These are phyloP conservation scores for Drosophila ananassae DNA, from an alignment of 1,140 invertebrate species.

Conservation along the genomic window DNA sequence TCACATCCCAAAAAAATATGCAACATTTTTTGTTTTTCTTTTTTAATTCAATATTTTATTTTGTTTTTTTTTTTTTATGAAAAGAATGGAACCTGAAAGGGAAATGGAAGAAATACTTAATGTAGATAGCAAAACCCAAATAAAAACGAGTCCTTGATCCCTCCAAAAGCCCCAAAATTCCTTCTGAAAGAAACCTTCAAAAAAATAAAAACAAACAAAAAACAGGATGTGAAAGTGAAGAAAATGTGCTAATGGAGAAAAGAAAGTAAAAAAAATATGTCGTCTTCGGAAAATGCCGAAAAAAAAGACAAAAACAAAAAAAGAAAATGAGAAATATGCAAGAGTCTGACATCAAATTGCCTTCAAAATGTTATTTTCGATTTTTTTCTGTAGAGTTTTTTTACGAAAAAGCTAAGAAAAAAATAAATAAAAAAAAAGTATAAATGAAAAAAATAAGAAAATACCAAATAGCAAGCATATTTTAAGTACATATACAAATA, in stretches of 20 bases:
- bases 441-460: constrained; percentile 2
- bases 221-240: not conserved
- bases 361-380: constrained; percentile 63
- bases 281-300: constrained; percentile 16
- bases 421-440: constrained; percentile 19
- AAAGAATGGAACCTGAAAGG: not conserved
- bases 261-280: constrained; percentile 27
- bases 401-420: constrained; percentile 30
- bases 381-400: constrained; percentile 49
- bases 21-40: not conserved
- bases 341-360: constrained; percentile 82
- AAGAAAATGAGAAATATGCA: constrained; percentile 53
- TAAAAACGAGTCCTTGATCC: not conserved
- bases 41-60: not conserved
- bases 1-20: constrained; percentile 15
- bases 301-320: constrained; percentile 38
- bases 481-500: constrained; percentile 38
- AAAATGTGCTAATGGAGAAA: constrained; percentile 5
- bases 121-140: constrained; percentile 26
- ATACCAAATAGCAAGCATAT: constrained; percentile 42
- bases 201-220: constrained; percentile 2
- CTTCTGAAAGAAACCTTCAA: constrained; percentile 8
- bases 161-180: not conserved
- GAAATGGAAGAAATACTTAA: constrained; percentile 6
- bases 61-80: not conserved